phyloP scores from a whole-genome alignment of 2,113 vertebrate species.

The Charadrius vociferus region DNA sequence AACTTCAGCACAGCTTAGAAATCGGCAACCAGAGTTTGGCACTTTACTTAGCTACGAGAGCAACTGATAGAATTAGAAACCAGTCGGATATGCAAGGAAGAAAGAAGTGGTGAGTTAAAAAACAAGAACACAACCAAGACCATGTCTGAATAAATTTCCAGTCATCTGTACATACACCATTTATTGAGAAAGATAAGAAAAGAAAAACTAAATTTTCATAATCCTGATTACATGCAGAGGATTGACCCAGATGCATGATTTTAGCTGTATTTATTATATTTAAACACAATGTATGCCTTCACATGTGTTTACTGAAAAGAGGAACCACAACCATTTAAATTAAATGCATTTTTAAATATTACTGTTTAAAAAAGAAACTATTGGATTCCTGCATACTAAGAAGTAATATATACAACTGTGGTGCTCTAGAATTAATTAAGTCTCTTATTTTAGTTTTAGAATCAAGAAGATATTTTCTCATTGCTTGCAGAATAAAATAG shows the following conservation, averaged over 20 bases:
- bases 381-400: slow-evolving; percentile 40
- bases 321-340: slow-evolving; percentile 39
- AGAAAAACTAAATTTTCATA: slow-evolving; percentile 63
- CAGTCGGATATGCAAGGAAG: background rate
- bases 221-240: slow-evolving; percentile 62
- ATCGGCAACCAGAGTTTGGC: background rate
- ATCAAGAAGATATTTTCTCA: slow-evolving; percentile 57
- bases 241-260: slow-evolving; percentile 70
- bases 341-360: slow-evolving; percentile 26
- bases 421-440: slow-evolving; percentile 52
- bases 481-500: slow-evolving; percentile 62
- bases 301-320: slow-evolving; percentile 49
- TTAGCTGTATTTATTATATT: slow-evolving; percentile 56
- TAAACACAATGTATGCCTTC: slow-evolving; percentile 49
- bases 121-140: slow-evolving; percentile 15
- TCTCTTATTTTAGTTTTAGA: slow-evolving; percentile 53
- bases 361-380: slow-evolving; percentile 30
- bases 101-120: slow-evolving; percentile 7
- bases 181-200: slow-evolving; percentile 57
- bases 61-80: slow-evolving; percentile 1
- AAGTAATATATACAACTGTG: slow-evolving; percentile 4
- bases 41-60: background rate
- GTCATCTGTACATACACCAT: background rate
- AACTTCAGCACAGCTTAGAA: background rate
- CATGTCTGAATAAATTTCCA: slow-evolving; percentile 52